Conservation (phyloP, 1,140 invertebrate species). For the Helicoverpa armigera region DNA sequence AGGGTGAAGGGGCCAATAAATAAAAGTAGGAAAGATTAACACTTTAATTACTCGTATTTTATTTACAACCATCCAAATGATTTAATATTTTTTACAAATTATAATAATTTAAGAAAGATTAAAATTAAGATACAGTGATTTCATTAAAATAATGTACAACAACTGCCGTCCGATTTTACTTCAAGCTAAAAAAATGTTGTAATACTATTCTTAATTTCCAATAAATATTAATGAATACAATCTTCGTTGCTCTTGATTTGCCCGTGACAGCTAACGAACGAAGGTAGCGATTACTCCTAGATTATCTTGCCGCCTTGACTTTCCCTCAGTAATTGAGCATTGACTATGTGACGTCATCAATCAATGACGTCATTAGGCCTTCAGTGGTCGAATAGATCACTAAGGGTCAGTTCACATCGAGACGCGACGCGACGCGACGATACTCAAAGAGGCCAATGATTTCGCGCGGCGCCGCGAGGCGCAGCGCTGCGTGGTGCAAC, state of each 20-base stretch:
- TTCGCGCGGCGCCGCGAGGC: too few relatives aligned
- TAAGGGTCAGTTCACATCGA: not conserved
- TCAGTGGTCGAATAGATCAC: not conserved
- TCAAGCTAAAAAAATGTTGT: not conserved
- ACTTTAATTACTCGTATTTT: too few relatives aligned
- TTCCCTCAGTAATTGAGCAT: conserved; percentile 17
- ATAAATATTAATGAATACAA: conserved; percentile 34
- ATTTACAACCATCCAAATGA: too few relatives aligned
- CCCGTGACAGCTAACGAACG: not conserved
- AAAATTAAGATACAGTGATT: too few relatives aligned
- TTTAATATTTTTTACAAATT: too few relatives aligned
- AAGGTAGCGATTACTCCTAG: not conserved
- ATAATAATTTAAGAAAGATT: too few relatives aligned
- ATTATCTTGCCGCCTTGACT: conserved; percentile 21
- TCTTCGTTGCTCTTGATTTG: not conserved
- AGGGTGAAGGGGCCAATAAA: too few relatives aligned
- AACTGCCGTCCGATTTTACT: not conserved
- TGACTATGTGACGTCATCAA: conserved; percentile 29
- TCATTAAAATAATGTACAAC: not conserved
- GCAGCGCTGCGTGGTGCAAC: too few relatives aligned
- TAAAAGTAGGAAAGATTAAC: too few relatives aligned
- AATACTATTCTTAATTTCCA: not conserved
- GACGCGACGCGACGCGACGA: too few relatives aligned
- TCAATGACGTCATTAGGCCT: conserved; percentile 18
- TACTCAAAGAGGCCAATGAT: too few relatives aligned